Percentiles rank a stretch among this genome's conserved stretches.
phyloP scores from a whole-genome alignment of 1,140 invertebrate genomes.

The Zaprionus vittiger region DNA sequence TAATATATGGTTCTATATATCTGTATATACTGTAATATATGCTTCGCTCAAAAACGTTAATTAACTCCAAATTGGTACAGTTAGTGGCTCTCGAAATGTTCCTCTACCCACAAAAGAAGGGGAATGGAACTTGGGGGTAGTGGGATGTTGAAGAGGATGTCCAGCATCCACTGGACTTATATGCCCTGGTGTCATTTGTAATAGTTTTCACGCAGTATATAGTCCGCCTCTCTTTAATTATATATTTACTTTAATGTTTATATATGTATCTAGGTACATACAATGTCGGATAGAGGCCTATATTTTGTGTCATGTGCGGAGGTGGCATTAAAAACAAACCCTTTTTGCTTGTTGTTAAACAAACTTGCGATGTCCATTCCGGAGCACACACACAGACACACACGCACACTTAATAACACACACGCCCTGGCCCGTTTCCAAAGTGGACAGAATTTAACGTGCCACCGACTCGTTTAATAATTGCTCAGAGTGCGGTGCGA shows the following conservation, averaged over 20 bases:
- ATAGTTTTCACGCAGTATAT: constrained; percentile 34
- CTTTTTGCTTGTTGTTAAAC: constrained; percentile 80
- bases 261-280: constrained; percentile 25
- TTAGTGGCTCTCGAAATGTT: constrained; percentile 14
- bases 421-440: constrained; percentile 60
- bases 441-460: constrained; percentile 83
- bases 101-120: not conserved
- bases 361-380: constrained; percentile 80
- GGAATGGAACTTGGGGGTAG: not conserved
- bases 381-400: constrained; percentile 40
- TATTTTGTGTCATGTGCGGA: constrained; percentile 40
- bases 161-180: constrained; percentile 1
- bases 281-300: constrained; percentile 57
- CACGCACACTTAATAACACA: constrained; percentile 53
- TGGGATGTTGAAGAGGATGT: not conserved
- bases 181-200: constrained; percentile 55
- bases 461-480: constrained; percentile 82
- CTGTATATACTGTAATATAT: constrained; percentile 14
- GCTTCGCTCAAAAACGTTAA: constrained; percentile 31
- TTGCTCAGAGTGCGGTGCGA: constrained; percentile 78
- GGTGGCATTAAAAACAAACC: constrained; percentile 74
- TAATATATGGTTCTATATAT: not conserved
- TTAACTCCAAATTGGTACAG: constrained; percentile 28
- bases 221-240: constrained; percentile 18
- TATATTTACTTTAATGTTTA: constrained; percentile 24